A percentile compares a stretch with the other conserved stretches of the same genome.
Evolutionary conservation across 2,113 vertebrate genomes (phyloP).

Genomic region (Arvicanthis niloticus): DNA sequence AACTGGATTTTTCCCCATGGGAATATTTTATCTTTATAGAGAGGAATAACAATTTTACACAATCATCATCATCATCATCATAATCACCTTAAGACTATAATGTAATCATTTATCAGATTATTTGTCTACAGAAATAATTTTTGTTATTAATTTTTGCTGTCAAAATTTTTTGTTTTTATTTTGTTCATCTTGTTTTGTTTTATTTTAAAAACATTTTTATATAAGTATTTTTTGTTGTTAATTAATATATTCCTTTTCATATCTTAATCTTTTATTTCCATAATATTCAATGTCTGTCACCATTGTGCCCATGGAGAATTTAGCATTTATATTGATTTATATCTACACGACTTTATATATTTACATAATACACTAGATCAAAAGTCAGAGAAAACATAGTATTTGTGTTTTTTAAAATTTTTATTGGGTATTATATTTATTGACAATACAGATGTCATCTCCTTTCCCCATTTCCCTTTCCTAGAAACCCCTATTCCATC

Average conservation of each 20-base stretch:
- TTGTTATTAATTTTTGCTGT: neutral
- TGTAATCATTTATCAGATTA: constrained; percentile 52
- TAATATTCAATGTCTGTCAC: neutral
- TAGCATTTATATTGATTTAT: neutral
- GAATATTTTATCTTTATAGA: neutral
- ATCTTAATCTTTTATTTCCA: neutral
- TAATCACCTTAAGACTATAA: neutral
- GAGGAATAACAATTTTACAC: neutral
- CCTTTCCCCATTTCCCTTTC: too few species aligned
- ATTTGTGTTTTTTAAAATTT: neutral
- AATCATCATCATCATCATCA: neutral
- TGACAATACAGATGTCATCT: too few species aligned
- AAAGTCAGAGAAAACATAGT: neutral
- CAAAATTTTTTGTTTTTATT: neutral
- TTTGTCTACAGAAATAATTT: neutral
- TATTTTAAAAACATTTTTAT: neutral
- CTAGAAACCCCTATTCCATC: too few species aligned
- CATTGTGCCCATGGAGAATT: neutral
- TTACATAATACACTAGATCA: neutral
- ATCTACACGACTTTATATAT: neutral
- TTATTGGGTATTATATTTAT: too few species aligned
- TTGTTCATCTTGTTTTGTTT: neutral
- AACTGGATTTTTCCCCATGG: neutral
- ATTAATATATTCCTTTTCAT: neutral
- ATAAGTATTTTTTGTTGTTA: neutral